phyloP scores from a whole-genome alignment of 2,888 invertebrate genomes.

The Corbicula japonica region DNA sequence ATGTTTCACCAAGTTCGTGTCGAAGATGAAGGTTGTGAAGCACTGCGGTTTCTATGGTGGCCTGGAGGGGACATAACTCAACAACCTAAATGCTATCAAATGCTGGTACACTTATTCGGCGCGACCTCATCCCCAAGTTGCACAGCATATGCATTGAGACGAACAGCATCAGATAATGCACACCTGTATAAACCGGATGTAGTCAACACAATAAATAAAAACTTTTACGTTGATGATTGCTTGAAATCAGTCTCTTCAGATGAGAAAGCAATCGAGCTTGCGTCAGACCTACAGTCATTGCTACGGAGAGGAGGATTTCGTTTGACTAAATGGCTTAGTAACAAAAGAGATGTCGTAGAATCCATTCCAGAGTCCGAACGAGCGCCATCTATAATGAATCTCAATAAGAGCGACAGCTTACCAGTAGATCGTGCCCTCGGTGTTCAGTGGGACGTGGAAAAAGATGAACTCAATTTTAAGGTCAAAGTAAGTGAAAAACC shows the following conservation, averaged over 20 bases:
- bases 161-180: conserved; percentile 9
- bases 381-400: conserved; percentile 21
- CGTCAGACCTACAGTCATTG: conserved; percentile 17
- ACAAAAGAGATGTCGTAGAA: conserved; percentile 52
- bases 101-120: conserved; percentile 41
- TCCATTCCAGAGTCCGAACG: conserved; percentile 51
- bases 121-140: conserved; percentile 50
- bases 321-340: conserved; percentile 62
- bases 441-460: conserved; percentile 53
- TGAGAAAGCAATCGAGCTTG: conserved; percentile 28
- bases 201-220: conserved; percentile 34
- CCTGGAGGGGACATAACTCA: conserved; percentile 22
- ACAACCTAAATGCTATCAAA: conserved; percentile 11
- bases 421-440: conserved; percentile 52
- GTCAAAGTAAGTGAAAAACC: conserved; percentile 44
- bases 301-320: conserved; percentile 50
- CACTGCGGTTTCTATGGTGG: conserved; percentile 50
- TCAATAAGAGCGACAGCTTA: conserved; percentile 7
- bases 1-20: conserved; percentile 56
- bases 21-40: background rate
- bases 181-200: conserved; percentile 24
- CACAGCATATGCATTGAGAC: conserved; percentile 44
- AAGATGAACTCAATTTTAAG: conserved; percentile 51
- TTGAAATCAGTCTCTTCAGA: conserved; percentile 34
- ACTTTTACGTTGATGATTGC: conserved; percentile 64